Evolutionary conservation across 2,113 vertebrate species (phyloP).

Genomic region (Miniopterus natalensis): DNA sequence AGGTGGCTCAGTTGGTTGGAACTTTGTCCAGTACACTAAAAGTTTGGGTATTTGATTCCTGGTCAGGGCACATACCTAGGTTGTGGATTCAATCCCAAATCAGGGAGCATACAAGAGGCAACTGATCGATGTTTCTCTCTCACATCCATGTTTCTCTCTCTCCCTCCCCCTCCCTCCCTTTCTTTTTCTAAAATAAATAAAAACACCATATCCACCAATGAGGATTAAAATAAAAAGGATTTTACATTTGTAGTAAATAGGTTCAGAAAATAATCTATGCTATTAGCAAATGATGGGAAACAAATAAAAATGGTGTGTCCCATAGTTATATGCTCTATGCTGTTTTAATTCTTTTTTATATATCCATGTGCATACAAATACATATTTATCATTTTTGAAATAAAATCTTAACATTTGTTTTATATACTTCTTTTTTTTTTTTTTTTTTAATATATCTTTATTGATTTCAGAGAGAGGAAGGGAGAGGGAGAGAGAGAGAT

Average conservation of each 20-base stretch:
- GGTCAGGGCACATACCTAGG: not conserved
- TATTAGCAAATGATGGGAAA: constrained; percentile 27
- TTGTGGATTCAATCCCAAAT: not conserved
- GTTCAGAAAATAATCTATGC: not conserved
- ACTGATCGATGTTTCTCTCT: not conserved
- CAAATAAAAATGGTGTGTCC: not conserved
- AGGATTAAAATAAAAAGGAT: not conserved
- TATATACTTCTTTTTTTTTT: too few species aligned
- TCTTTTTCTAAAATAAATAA: too few species aligned
- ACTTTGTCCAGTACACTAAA: not conserved
- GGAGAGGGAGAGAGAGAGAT: too few species aligned
- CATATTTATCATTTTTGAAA: constrained; percentile 37
- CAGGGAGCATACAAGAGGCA: not conserved
- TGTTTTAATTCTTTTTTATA: constrained; percentile 17
- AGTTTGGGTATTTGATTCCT: not conserved
- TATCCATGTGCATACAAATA: not conserved
- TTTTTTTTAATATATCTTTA: too few species aligned
- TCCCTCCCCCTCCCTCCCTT: not conserved
- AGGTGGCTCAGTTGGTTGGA: not conserved
- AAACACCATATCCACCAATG: too few species aligned
- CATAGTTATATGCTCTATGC: not conserved
- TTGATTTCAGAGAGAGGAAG: too few species aligned
- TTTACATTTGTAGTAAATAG: not conserved
- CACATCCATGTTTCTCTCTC: not conserved
- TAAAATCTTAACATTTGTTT: not conserved